Percentiles rank a stretch among this genome's conserved stretches.
Conservation (phyloP, 1,140 invertebrate genomes). For the Diplogasteroides magnus region DNA sequence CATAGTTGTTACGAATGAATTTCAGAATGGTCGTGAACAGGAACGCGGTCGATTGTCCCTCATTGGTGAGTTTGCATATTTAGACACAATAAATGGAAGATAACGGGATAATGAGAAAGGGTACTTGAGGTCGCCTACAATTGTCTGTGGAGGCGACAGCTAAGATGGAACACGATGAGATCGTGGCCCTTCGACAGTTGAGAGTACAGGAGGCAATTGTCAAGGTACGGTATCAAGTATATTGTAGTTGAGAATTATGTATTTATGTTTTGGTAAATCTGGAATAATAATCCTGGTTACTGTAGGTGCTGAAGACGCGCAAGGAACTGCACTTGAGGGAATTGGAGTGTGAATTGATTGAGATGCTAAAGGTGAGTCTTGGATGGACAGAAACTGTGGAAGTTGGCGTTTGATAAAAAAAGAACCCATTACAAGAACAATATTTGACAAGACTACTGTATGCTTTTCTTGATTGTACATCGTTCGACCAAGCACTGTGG, state of each 20-base stretch:
- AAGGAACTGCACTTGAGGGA: conserved; percentile 87
- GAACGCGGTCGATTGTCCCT: conserved; percentile 32
- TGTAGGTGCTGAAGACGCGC: conserved; percentile 92
- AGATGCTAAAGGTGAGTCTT: conserved; percentile 84
- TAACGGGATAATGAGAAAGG: too few relatives aligned
- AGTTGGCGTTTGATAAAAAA: too few relatives aligned
- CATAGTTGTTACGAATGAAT: conserved; percentile 55
- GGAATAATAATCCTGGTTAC: neutral
- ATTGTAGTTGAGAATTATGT: neutral
- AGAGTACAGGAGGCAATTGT: conserved; percentile 28
- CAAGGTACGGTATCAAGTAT: conserved; percentile 9
- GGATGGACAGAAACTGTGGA: too few relatives aligned
- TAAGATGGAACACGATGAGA: conserved; percentile 22
- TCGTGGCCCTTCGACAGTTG: conserved; percentile 14
- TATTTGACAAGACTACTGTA: too few relatives aligned
- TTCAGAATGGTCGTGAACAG: conserved; percentile 31
- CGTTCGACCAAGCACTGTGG: too few relatives aligned
- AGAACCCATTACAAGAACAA: too few relatives aligned
- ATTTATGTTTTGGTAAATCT: neutral
- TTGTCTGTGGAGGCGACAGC: conserved; percentile 79
- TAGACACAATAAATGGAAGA: too few relatives aligned
- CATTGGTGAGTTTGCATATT: too few relatives aligned
- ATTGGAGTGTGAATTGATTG: conserved; percentile 87
- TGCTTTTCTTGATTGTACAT: too few relatives aligned
- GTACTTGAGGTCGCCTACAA: conserved; percentile 26